Conservation (phyloP, 30 jellyfish, hydroid and myxozoan species). For the Aurelia sp. region DNA sequence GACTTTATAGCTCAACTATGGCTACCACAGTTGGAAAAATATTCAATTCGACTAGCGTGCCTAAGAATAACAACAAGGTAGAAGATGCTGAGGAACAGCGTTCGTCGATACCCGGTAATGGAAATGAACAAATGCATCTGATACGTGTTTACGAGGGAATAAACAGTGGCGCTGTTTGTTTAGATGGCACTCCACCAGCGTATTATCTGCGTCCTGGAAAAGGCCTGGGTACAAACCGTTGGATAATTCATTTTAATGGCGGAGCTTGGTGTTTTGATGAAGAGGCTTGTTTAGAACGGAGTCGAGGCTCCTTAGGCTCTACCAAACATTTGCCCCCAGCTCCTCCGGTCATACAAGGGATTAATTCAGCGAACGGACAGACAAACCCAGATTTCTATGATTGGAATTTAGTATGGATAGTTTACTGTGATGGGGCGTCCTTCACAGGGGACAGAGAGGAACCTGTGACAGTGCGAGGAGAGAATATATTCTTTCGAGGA, state of each 20-base stretch:
- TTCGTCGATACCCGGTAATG: conserved; percentile 51
- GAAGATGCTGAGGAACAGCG: conserved; percentile 30
- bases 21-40: not conserved
- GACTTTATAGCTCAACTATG: conserved; percentile 57
- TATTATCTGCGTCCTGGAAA: conserved; percentile 95
- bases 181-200: conserved; percentile 99
- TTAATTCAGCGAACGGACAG: conserved; percentile 92
- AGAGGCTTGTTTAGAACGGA: conserved; percentile 93
- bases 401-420: conserved; percentile 99
- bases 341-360: conserved; percentile 99
- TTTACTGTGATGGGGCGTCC: conserved; percentile 99
- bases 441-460: conserved; percentile 97
- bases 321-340: conserved; percentile 90
- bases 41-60: not conserved
- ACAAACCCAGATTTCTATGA: conserved; percentile 97
- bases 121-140: conserved; percentile 75
- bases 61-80: not conserved
- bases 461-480: conserved; percentile 88
- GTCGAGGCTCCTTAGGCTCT: conserved; percentile 97
- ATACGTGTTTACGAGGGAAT: conserved; percentile 84
- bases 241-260: conserved; percentile 98
- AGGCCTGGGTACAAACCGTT: conserved; percentile 85
- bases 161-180: conserved; percentile 94
- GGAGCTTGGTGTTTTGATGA: conserved; percentile 99
- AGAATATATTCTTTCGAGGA: conserved; percentile 88